Evolutionary conservation across 2,888 invertebrate species (phyloP).

Genomic region (Neuroscelio doddi): DNA sequence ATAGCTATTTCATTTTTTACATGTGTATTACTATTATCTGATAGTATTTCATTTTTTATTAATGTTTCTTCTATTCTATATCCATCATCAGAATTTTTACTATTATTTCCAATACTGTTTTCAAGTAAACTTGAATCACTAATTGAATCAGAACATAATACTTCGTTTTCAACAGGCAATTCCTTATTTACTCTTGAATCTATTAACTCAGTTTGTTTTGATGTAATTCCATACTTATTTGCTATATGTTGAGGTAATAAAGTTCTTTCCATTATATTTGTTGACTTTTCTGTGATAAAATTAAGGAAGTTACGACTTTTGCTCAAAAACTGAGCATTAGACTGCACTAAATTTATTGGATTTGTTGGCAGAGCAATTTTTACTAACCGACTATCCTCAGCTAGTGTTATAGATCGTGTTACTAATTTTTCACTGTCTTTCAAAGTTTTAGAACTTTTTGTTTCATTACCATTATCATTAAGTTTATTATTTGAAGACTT

Average conservation of each 20-base stretch:
- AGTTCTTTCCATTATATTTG: slow-evolving; percentile 67
- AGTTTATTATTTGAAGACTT: background rate
- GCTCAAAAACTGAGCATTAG: slow-evolving; percentile 65
- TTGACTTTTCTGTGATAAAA: slow-evolving; percentile 67
- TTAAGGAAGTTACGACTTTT: slow-evolving; percentile 66
- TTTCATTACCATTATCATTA: background rate
- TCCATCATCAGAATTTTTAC: slow-evolving; percentile 12
- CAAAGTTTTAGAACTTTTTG: slow-evolving; percentile 11
- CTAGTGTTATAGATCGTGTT: slow-evolving; percentile 14
- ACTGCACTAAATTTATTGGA: slow-evolving; percentile 63
- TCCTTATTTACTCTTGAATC: slow-evolving; percentile 8
- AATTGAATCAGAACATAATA: background rate
- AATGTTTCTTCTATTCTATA: slow-evolving; percentile 8
- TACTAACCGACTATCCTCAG: slow-evolving; percentile 60
- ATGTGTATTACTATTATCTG: slow-evolving; percentile 5
- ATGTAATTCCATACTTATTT: slow-evolving; percentile 50
- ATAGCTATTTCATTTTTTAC: slow-evolving; percentile 1
- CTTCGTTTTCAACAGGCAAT: slow-evolving; percentile 6
- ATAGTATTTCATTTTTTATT: slow-evolving; percentile 3
- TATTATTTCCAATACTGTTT: slow-evolving; percentile 9
- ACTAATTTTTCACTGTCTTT: slow-evolving; percentile 3
- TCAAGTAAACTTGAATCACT: slow-evolving; percentile 10
- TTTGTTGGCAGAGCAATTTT: slow-evolving; percentile 64
- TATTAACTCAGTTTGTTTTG: slow-evolving; percentile 19
- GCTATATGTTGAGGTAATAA: slow-evolving; percentile 63